Percentiles rank a stretch among this genome's conserved stretches.
Conservation (phyloP, 2,113 vertebrate species). For the Stomatorhinus ivindoensis region DNA sequence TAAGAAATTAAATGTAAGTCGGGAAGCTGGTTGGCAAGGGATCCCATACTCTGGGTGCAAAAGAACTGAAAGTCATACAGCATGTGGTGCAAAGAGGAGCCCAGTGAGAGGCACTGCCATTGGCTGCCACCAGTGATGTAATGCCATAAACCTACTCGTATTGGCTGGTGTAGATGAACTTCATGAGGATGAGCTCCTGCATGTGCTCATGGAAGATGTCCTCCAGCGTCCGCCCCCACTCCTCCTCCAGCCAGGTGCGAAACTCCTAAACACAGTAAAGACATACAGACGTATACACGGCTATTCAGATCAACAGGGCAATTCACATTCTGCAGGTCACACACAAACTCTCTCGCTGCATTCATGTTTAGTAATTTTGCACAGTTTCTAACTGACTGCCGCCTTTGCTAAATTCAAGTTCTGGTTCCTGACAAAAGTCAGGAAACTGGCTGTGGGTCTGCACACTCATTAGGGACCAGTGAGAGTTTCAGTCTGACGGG, state of each 20-base stretch:
- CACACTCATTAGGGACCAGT: neutral
- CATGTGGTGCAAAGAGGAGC: neutral
- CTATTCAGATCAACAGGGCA: neutral
- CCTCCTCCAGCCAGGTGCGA: conserved; percentile 91
- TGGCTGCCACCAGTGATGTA: neutral
- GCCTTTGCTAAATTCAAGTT: neutral
- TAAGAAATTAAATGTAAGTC: neutral
- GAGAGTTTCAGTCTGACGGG: neutral
- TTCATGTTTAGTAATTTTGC: neutral
- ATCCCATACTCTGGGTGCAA: neutral
- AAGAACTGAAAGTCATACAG: neutral
- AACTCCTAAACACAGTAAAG: conserved; percentile 71
- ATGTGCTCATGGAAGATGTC: conserved; percentile 81
- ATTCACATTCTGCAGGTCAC: neutral
- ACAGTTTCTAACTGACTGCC: neutral
- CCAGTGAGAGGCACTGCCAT: neutral
- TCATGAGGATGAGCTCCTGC: conserved; percentile 98
- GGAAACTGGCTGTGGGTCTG: neutral
- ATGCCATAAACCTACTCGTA: conserved; percentile 75
- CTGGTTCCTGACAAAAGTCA: neutral
- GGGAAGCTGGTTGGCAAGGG: neutral
- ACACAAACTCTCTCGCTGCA: neutral
- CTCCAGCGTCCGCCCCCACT: conserved; percentile 92
- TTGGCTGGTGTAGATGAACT: conserved; percentile 98
- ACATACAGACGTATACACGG: neutral